phyloP scores from a whole-genome alignment of 2,888 invertebrate genomes.

The Steinernema scapterisci region DNA sequence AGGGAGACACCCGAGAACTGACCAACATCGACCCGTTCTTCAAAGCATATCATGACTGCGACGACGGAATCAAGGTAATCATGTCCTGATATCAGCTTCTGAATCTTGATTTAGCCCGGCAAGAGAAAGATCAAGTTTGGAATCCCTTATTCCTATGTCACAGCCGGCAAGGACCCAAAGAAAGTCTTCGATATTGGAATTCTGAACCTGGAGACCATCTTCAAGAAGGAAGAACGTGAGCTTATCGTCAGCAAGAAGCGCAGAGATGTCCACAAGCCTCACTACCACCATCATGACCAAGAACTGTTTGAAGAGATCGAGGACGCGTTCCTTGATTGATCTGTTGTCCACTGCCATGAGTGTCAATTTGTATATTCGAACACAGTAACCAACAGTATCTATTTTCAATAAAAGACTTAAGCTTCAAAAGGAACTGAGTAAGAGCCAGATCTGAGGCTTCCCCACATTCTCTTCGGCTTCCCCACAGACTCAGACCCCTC shows the following conservation, averaged over 20 bases:
- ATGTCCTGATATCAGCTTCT: neutral
- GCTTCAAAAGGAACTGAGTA: too few species aligned
- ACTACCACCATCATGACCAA: neutral
- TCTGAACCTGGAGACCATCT: conserved; percentile 53
- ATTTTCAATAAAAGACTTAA: too few species aligned
- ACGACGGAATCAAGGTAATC: conserved; percentile 52
- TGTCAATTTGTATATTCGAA: too few species aligned
- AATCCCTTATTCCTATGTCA: conserved; percentile 38
- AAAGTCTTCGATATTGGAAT: conserved; percentile 50
- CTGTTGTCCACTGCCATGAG: too few species aligned
- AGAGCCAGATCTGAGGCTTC: too few species aligned
- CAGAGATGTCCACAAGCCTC: neutral
- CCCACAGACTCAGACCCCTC: too few species aligned
- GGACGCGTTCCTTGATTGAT: too few species aligned
- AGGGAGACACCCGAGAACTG: conserved; percentile 47
- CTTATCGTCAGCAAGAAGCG: conserved; percentile 33
- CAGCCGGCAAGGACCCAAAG: conserved; percentile 40
- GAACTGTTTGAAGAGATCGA: neutral
- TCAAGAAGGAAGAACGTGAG: conserved; percentile 39
- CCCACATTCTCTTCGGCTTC: too few species aligned
- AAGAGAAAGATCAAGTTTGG: conserved; percentile 41
- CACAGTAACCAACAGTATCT: too few species aligned
- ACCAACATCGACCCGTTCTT: conserved; percentile 55
- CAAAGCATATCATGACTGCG: conserved; percentile 55
- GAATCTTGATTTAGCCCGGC: conserved; percentile 38